Evolutionary conservation across 1,140 invertebrate genomes (phyloP).

Genomic region (Goniozus legneri): DNA sequence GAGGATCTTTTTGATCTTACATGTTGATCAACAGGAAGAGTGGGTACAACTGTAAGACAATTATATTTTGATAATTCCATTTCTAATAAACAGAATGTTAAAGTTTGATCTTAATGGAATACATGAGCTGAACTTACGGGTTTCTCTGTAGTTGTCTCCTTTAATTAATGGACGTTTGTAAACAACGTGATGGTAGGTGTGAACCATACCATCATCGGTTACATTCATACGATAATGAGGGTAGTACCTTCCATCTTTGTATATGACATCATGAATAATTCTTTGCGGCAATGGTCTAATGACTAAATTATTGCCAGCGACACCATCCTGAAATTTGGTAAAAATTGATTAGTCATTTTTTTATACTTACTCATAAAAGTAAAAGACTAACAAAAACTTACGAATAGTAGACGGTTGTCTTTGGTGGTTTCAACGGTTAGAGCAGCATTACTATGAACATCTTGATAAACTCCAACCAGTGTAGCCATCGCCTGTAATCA

Average conservation of each 20-base stretch:
- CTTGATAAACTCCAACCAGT: conserved; percentile 22
- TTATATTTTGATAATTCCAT: too few species aligned
- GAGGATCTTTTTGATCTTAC: too few species aligned
- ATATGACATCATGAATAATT: conserved; percentile 16
- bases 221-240: conserved; percentile 1
- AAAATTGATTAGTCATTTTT: not conserved
- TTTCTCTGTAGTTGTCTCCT: conserved; percentile 2
- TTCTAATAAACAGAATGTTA: conserved; percentile 3
- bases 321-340: conserved; percentile 24
- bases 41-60: too few species aligned
- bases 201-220: conserved; percentile 4
- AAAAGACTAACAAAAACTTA: conserved; percentile 16
- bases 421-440: conserved; percentile 19
- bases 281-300: conserved; percentile 30
- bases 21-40: too few species aligned
- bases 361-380: not conserved
- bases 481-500: conserved; percentile 18
- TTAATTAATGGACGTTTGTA: conserved; percentile 18
- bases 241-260: conserved; percentile 4
- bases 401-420: conserved; percentile 23
- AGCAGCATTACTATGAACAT: conserved; percentile 26
- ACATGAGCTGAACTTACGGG: conserved; percentile 14
- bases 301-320: conserved; percentile 21
- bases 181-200: conserved; percentile 33
- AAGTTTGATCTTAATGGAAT: conserved; percentile 6